A percentile compares a stretch with the other conserved stretches of the same genome.
These are phyloP conservation scores for Tinamus major DNA, from an alignment of 2,797 vertebrate species.

Conservation along the genomic window DNA sequence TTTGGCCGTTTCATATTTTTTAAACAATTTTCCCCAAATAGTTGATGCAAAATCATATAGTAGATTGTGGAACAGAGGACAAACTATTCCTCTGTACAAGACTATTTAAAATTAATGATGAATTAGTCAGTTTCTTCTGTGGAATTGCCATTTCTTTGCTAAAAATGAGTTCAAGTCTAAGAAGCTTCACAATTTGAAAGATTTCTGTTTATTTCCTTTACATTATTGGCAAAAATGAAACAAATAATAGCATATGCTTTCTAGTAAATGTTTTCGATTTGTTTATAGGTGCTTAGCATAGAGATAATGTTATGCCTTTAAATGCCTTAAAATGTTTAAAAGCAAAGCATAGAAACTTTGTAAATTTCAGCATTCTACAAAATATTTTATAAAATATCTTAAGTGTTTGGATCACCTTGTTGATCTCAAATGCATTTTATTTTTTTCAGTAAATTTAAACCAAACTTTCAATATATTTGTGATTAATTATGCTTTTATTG, in stretches of 20 bases:
- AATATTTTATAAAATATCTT: neutral
- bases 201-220: neutral
- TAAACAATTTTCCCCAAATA: neutral
- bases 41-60: neutral
- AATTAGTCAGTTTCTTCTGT: neutral
- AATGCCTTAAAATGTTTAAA: neutral
- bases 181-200: neutral
- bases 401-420: neutral
- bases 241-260: neutral
- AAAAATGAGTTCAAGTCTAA: fast-evolving
- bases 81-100: neutral
- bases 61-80: neutral
- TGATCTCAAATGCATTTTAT: neutral
- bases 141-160: neutral
- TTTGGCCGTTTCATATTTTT: neutral
- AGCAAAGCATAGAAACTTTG: neutral
- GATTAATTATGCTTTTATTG: neutral
- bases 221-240: neutral
- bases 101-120: neutral
- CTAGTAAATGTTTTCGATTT: neutral
- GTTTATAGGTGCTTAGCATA: neutral
- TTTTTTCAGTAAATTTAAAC: neutral
- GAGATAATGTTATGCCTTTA: neutral
- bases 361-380: neutral
- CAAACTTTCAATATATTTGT: neutral